Conservation (phyloP, 2,797 vertebrate species). For the Sciaenops ocellatus region DNA sequence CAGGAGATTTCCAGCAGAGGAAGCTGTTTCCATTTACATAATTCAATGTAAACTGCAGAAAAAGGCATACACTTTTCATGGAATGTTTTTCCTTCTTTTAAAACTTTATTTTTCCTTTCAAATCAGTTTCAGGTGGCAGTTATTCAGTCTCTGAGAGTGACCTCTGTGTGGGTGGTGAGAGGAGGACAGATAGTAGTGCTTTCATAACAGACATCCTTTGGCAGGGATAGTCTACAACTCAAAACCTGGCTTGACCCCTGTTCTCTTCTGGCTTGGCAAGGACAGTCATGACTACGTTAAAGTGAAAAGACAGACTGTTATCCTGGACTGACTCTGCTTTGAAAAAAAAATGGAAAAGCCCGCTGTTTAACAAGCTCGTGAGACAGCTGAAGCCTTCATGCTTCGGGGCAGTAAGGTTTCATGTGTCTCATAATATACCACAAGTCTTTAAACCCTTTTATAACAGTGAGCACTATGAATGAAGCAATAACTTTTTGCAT, state of each 20-base stretch:
- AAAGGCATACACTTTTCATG: not conserved
- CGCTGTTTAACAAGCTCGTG: slow-evolving; percentile 19
- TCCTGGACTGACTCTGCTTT: slow-evolving; percentile 53
- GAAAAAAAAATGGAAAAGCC: slow-evolving; percentile 11
- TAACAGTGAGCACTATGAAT: slow-evolving; percentile 4
- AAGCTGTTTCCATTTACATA: slow-evolving; percentile 37
- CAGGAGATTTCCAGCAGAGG: slow-evolving; percentile 26
- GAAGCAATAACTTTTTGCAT: not conserved
- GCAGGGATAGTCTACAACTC: slow-evolving; percentile 31
- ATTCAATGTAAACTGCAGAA: not conserved
- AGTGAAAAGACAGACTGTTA: slow-evolving; percentile 66
- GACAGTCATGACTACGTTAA: slow-evolving; percentile 24
- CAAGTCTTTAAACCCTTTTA: slow-evolving; percentile 6
- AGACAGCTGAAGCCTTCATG: slow-evolving; percentile 23
- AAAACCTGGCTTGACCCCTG: slow-evolving; percentile 46
- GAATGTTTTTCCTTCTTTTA: not conserved
- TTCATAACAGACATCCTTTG: slow-evolving; percentile 59
- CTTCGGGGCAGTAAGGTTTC: slow-evolving; percentile 4
- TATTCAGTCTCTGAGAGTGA: slow-evolving; percentile 29
- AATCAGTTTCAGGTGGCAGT: slow-evolving; percentile 11
- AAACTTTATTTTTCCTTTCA: slow-evolving; percentile 21
- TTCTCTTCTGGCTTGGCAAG: slow-evolving; percentile 53
- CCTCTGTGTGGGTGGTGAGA: slow-evolving; percentile 47
- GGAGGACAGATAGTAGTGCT: slow-evolving; percentile 44
- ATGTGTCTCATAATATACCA: slow-evolving; percentile 16